A percentile compares a stretch with the other conserved stretches of the same genome.
Conservation (phyloP, 2,113 vertebrate species). For the Chaetops frenatus region DNA sequence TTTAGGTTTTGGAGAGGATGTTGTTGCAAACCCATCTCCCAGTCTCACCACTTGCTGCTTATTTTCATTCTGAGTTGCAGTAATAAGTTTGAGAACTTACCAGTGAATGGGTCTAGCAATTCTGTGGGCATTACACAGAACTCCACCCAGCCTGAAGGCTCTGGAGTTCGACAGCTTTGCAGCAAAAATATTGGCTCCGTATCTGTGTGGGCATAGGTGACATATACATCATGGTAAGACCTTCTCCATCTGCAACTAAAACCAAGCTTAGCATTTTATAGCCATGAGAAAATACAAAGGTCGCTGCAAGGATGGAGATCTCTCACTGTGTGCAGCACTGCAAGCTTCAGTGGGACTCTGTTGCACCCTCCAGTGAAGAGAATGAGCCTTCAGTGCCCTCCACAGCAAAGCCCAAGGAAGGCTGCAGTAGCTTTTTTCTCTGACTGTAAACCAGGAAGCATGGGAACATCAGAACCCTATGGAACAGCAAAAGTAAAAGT, state of each 20-base stretch:
- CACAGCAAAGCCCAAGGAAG: neutral
- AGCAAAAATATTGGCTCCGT: neutral
- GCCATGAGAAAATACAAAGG: neutral
- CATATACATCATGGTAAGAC: neutral
- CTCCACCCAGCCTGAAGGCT: slow-evolving; percentile 4
- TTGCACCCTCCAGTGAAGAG: neutral
- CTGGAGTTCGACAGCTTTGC: neutral
- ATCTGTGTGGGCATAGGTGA: neutral
- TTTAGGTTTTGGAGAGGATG: slow-evolving; percentile 49
- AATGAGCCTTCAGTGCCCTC: neutral
- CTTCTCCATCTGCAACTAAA: neutral
- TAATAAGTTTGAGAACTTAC: neutral
- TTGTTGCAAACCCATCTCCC: neutral
- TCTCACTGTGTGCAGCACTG: neutral
- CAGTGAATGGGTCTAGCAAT: neutral
- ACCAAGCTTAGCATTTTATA: neutral
- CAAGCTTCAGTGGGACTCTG: neutral
- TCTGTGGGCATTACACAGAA: neutral
- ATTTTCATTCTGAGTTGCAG: slow-evolving; percentile 33
- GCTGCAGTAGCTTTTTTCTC: neutral
- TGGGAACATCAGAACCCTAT: neutral
- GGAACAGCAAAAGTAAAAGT: neutral
- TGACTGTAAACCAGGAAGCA: neutral
- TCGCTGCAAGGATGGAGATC: neutral
- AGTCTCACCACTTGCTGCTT: slow-evolving; percentile 13